Percentiles rank a stretch among this genome's conserved stretches.
These are phyloP conservation scores for Chitala chitala DNA, from an alignment of 2,113 vertebrate species.

Conservation along the genomic window DNA sequence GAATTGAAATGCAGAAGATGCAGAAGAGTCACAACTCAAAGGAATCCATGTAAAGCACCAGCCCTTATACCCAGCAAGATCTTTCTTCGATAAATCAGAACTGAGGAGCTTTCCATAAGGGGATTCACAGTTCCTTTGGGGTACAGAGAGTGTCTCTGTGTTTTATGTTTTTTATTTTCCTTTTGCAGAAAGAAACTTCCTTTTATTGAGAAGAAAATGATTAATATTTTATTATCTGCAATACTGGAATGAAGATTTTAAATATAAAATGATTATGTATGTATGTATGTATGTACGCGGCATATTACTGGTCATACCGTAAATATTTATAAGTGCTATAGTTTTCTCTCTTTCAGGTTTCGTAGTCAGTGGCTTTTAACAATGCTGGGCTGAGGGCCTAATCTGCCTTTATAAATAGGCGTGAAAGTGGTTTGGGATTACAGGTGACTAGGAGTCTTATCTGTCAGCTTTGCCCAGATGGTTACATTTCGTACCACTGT, in stretches of 20 bases:
- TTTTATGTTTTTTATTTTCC: not conserved
- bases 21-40: too few relatives aligned
- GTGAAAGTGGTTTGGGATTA: constrained; percentile 35
- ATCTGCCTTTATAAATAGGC: constrained; percentile 26
- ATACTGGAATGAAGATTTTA: not conserved
- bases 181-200: not conserved
- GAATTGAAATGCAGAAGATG: not conserved
- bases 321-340: not conserved
- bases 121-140: not conserved
- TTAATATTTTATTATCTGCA: constrained; percentile 1
- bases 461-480: not conserved
- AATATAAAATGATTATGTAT: not conserved
- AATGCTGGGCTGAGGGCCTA: not conserved
- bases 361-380: not conserved
- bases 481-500: not conserved
- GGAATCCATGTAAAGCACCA: not conserved
- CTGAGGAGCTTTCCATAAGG: not conserved
- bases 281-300: not conserved
- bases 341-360: not conserved
- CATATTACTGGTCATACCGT: not conserved
- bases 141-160: too few relatives aligned
- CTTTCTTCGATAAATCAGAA: not conserved
- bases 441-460: constrained; percentile 26
- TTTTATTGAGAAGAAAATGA: not conserved
- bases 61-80: not conserved